Base-by-base conservation (phyloP, 2,797 vertebrate species). In the Chaenodraco wilsoni region DNA sequence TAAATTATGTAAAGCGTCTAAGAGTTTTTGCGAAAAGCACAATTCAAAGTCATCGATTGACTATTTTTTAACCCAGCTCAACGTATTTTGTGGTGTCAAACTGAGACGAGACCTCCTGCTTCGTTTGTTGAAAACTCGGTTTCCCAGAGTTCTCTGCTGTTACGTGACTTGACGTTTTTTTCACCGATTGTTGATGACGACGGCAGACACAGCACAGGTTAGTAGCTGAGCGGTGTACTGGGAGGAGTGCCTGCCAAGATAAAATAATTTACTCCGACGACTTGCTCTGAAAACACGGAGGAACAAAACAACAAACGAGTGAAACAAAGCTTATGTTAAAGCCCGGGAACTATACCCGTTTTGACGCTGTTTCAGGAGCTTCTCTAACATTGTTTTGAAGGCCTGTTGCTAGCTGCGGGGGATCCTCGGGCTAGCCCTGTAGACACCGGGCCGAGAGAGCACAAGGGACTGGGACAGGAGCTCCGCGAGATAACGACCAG, bases 381-480 rank as follows among this genome's bases (percentile, higher is more conserved):
- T 14, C 40, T 71, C 45, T 48, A 45, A 78, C 74, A 77, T 81
- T 91, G 84, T 90, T 90, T 83, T 88, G 84, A 76, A 84, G 94
- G 94, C 95, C 94, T 94, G 88, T 90, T 88, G 90, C 89, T 89
- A 90, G 81, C 86, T 74, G 55, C 84, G 78, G 81, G 84, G 81
- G 73, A 91, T 93, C 92, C 91, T 88, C 92, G 92, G 89, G 78
- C 86, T 94, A 69, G 76, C 80, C 83, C 79, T 73, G 86, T 66
- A 76, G 70, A 82, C 80, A 72, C 75, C 58, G 81, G 90, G 85
- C 89, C 86, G 84, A 78, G 55, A 54, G 79, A 76, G 13, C 79
- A 71, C 76, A 76, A 46, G 66, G 63, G 78, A 59, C 55, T 67
- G 1, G 59, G 76, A 67, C 61, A 43, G 76, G 79, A 79, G 69